Evolutionary conservation across 2,113 vertebrate genomes (phyloP), one percentile per base, ranked within the genome.

Genomic region (Cynocephalus volans): DNA sequence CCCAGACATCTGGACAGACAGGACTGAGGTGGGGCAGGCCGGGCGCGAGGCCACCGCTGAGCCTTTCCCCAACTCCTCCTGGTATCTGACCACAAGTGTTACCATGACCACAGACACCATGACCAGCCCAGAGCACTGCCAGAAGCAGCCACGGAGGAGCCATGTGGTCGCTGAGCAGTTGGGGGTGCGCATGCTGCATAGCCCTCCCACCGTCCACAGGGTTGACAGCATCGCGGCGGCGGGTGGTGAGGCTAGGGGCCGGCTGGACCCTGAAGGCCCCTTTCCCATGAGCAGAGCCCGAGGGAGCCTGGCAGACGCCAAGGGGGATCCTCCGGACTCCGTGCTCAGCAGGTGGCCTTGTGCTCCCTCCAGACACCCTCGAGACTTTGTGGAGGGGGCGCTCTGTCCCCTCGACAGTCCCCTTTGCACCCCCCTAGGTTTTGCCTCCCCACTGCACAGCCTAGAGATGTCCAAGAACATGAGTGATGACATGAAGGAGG

Each of bases 401-500:
- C 98, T 99, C 76, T 98, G 88, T 90, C 98, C 99, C 62, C 98
- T 99, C 0, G 99, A 99, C 13, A 98, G 97, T 21, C 98, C 99
- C 54, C 98, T 99, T 97, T 99, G 99, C 96, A 98, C 99, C 96
- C 98, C 99, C 0, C 98, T 99, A 84, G 99, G 99, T n/a, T 99
- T 99, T 83, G 96, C 99, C 45, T 99, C 99, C 11, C 98, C 99
- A 0, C 97, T 99, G 98, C 99, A 98, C 97, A 99, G 98, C 98
- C 98, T 99, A 62, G 99, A 99, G 98, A 98, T 99, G 97, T 99
- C 99, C 80, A 99, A 99, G 97, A 99, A 99, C 98, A 97, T 99
- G 99, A 99, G 99, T 0, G 99, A 99, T 0, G 99, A 99, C 95
- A 99, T 99, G 99, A 99, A 99, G 98, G 99, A 99, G 98, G 99